Base-by-base conservation (phyloP, 1,140 invertebrate species). In the Drosophila sp. region DNA sequence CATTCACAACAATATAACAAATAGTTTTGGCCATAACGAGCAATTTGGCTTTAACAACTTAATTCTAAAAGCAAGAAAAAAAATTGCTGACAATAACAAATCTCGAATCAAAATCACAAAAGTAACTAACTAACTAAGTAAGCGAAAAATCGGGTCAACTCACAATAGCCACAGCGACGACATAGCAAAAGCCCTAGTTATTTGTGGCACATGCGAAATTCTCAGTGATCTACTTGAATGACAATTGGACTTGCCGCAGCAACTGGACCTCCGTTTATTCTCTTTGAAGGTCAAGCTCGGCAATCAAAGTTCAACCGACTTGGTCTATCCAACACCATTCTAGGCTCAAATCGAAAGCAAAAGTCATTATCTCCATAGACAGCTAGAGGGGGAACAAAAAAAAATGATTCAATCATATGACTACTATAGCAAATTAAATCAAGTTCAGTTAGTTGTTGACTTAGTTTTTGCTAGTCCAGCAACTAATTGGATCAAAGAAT, bases 201-300 rank as follows among this genome's bases (percentile, higher is more conserved):
- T 86, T 82, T 80, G 17, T 17, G 79, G 83, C 83, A 87, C 83
- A 87, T 89, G 83, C 84, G 84, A 87, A 87, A 89, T 87, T 83
- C 84, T 70, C 76, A 83, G 79, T 89, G 80, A 70, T 76, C 83
- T 76, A 82, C 76, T 87, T 87, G 74, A 81, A 85, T 77, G 73
- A 66, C 65, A 78, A 69, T n/a, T 38, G 50, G 17, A 54, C 60
- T 41, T 55, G 68, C 23, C 61, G n/a, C 35, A 27, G 60, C n/a
- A 55, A 50, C 60, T 65, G 63, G 63, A 60, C 70, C 17, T 41
- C 11, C 44, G 35, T 54, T 64, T 55, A 47, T 47, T 47, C 44
- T 47, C 44, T 25, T 8, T 47, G 84, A 87, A 87, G 83, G 83
- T 86, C 83, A 86, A 86, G 83, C 83, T 54, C 83, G 66, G 35